A percentile compares a stretch with the other conserved stretches of the same genome.
Evolutionary conservation across 2,888 invertebrate genomes (phyloP).

Genomic region (Agrenia bidenticulata): DNA sequence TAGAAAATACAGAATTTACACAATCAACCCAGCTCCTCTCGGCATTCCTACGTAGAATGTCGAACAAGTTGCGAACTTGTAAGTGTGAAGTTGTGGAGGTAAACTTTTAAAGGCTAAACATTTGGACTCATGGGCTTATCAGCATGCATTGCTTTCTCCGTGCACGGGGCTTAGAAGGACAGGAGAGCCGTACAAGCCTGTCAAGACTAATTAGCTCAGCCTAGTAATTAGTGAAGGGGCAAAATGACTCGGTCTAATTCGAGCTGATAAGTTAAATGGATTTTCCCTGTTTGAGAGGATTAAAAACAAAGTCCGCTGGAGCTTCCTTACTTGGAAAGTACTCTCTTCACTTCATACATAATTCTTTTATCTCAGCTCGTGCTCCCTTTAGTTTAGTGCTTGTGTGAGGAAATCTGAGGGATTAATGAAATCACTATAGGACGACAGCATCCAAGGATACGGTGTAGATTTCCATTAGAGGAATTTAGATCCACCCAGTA

Average conservation of each 20-base stretch:
- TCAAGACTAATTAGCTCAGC: slow-evolving; percentile 24
- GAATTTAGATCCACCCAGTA: too few species aligned
- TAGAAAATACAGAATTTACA: too few species aligned
- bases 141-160: not conserved
- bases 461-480: too few species aligned
- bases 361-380: slow-evolving; percentile 10
- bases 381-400: not conserved
- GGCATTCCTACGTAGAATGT: too few species aligned
- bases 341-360: not conserved
- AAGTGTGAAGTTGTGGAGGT: not conserved
- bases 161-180: not conserved
- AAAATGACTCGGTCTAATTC: slow-evolving; percentile 36
- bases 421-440: too few species aligned
- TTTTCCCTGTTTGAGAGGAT: slow-evolving; percentile 44
- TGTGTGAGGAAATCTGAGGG: not conserved
- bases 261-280: slow-evolving; percentile 48
- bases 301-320: slow-evolving; percentile 14
- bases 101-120: not conserved
- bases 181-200: not conserved
- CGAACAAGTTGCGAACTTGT: too few species aligned
- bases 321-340: too few species aligned
- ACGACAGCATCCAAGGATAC: too few species aligned
- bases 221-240: slow-evolving; percentile 46
- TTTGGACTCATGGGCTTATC: not conserved
- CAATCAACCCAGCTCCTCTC: too few species aligned